Conservation (phyloP, 1,140 invertebrate species). For the Drosophila arizonae region DNA sequence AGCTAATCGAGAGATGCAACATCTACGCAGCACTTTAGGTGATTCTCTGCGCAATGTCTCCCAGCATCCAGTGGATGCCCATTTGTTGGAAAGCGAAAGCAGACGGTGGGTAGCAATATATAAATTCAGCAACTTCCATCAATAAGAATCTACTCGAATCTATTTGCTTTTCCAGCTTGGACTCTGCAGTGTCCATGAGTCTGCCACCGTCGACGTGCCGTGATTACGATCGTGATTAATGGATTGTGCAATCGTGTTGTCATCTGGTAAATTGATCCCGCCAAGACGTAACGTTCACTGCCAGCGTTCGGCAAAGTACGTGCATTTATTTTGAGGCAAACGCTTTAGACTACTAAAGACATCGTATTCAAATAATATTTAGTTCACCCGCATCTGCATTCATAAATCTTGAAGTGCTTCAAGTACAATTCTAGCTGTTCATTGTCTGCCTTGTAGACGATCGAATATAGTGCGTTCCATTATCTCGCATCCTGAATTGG, state of each 20-base stretch:
- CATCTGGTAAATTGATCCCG: conserved; percentile 67
- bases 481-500: conserved; percentile 30
- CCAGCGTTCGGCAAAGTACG: conserved; percentile 34
- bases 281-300: conserved; percentile 68
- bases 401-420: conserved; percentile 40
- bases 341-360: conserved; percentile 5
- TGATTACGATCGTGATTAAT: conserved; percentile 78
- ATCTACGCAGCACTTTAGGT: conserved; percentile 91
- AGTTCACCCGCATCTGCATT: conserved; percentile 37
- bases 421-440: conserved; percentile 63
- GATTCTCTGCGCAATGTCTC: conserved; percentile 92
- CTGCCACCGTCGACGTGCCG: conserved; percentile 76
- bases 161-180: conserved; percentile 56
- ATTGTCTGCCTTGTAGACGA: conserved; percentile 82
- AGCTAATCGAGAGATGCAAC: conserved; percentile 92
- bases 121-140: too few relatives aligned
- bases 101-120: conserved; percentile 83
- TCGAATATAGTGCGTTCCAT: conserved; percentile 80
- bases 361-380: not conserved
- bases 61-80: conserved; percentile 89
- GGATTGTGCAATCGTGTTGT: conserved; percentile 26
- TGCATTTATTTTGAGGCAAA: conserved; percentile 45
- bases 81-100: conserved; percentile 92
- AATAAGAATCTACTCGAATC: not conserved
- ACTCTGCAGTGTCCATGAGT: conserved; percentile 82